Percentiles rank a stretch among this genome's conserved stretches.
These are phyloP conservation scores for Phortica okadai DNA, from an alignment of 2,888 invertebrate species.

Conservation along the genomic window DNA sequence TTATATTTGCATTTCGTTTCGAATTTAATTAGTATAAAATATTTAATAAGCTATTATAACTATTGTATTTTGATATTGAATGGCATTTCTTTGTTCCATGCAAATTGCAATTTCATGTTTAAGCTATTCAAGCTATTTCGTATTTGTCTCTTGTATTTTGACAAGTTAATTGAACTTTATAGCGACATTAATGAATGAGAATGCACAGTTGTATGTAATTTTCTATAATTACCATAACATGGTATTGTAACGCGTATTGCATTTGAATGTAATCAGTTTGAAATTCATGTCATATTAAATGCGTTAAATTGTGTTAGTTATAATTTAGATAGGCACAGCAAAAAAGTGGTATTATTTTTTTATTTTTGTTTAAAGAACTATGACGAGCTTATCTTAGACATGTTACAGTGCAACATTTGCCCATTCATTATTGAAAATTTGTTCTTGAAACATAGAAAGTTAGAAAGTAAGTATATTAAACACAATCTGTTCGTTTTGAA, in stretches of 20 bases:
- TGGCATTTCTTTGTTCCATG: not conserved
- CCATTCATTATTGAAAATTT: too few species aligned
- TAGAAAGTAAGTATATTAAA: too few species aligned
- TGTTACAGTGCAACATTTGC: too few species aligned
- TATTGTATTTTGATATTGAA: not conserved
- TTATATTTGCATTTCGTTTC: not conserved
- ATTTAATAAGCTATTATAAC: constrained; percentile 12
- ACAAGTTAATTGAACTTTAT: constrained; percentile 26
- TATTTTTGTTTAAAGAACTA: too few species aligned
- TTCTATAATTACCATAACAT: not conserved
- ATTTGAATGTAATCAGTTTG: constrained; percentile 44
- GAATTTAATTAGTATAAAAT: constrained; percentile 23
- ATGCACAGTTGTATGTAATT: not conserved
- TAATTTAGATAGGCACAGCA: not conserved
- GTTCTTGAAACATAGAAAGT: too few species aligned
- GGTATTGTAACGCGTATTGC: constrained; percentile 18
- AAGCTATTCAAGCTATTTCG: not conserved
- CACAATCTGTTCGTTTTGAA: too few species aligned
- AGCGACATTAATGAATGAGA: constrained; percentile 2
- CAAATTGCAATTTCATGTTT: constrained; percentile 7
- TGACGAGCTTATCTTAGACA: too few species aligned
- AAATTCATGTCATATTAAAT: constrained; percentile 40
- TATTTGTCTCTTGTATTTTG: constrained; percentile 4
- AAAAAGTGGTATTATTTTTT: not conserved
- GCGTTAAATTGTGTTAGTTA: constrained; percentile 14